Evolutionary conservation across 2,797 vertebrate genomes (phyloP), one percentile per base, ranked within the genome.

Genomic region (Pelochelys cantorii): DNA sequence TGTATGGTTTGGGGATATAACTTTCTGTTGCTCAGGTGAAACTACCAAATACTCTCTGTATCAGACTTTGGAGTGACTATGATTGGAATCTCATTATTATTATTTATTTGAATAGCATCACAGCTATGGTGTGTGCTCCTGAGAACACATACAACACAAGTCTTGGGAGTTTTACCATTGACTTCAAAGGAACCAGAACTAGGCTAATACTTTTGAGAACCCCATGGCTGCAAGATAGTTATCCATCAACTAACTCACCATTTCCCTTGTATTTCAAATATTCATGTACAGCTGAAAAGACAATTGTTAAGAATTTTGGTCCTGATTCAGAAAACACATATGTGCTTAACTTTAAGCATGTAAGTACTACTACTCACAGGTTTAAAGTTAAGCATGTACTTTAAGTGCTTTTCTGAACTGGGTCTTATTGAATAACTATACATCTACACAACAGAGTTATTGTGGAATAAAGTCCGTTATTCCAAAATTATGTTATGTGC

Each of bases 1-100:
- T 91, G 87, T 94, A 77, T 82, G 68, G 71, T 48, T 92, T 83
- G n/a, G 5, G 68, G 62, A 81, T 57, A 42, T 84, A 89, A 60
- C 53, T 20, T 62, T 80, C 42, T 90, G 48, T 29, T 82, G 74
- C 7, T 77, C 23, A 84, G 62, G 1, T 53, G 59, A 88, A 91
- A 80, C 29, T 80, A 59, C 34, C 0, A 0, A 53, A n/a, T 87
- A 53, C 56, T 37, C 52, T 90, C 20, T 11, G 10, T 34, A 17
- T 81, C 79, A 83, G 57, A n/a, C 20, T 56, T 10, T 57, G 78
- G 88, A 91, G 23, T 53, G 59, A 17, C 20, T 57, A 53, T 56
- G 71, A 12, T 15, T 68, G 31, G 20, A 54, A 55, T 81, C 9
- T 52, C 23, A 62, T 0, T 10, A 81, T n/a, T 87, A 85, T 48